Evolutionary conservation across 2,797 vertebrate genomes (phyloP), one percentile per base, ranked within the genome.

Genomic region (Capromys pilorides): DNA sequence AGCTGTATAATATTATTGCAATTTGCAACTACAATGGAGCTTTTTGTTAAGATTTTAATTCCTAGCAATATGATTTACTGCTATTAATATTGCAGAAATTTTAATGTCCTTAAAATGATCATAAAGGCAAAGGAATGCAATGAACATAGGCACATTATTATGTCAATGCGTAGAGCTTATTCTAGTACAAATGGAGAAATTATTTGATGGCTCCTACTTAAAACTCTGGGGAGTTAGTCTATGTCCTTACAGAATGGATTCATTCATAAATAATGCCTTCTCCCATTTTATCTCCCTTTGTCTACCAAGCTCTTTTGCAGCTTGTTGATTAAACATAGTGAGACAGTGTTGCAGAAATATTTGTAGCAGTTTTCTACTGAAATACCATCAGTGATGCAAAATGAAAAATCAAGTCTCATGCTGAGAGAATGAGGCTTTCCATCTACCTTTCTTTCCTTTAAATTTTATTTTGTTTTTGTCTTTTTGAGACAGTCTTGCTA

Each of bases 21-120:
- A 41, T 92, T 84, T 89, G 94, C 66, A 75, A 39, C 59, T n/a
- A 7, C 64, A 83, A 83, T 51, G 66, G 84, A 81, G 62, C 75
- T 83, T 94, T 90, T 28, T 73, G 54, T 45, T 86, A 81, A n/a
- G 33, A 26, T 84, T 94, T 94, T 91, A 85, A 93, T 90, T 28
- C 26, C 41, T 62, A 78, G 33, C 28, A 73, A 90, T 91, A 57
- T 95, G 73, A 94, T 88, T 95, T 95, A n/a, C 21, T 80, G 64
- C 69, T n/a, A 77, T 88, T 91, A 96, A 84, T 93, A 88, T 24
- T 86, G 4, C 22, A 95, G 94, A 93, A 94, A 51, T 67, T 86
- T 88, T 75, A 94, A 61, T 81, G 39, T 33, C 75, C 71, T 57
- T 92, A 77, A 90, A 95, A 83, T 83, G 19, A 61, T 92, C 75